Evolutionary conservation across 2,113 vertebrate genomes (phyloP).

Genomic region (Suricata suricatta): DNA sequence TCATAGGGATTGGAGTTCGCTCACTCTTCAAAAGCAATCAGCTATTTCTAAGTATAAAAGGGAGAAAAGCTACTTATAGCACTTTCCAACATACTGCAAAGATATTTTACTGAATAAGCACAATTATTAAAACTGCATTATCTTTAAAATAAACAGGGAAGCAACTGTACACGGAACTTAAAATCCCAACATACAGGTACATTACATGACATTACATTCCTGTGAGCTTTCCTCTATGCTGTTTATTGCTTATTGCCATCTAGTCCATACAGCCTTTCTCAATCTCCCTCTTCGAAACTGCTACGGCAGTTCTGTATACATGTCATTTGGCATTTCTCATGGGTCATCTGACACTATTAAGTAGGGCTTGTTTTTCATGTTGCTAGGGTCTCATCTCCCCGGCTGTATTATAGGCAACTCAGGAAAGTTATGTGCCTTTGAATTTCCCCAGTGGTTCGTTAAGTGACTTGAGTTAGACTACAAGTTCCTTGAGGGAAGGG

Average conservation of each 20-base stretch:
- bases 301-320: background rate
- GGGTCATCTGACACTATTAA: background rate
- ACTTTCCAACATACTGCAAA: background rate
- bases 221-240: background rate
- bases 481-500: background rate
- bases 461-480: background rate
- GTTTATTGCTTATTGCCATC: background rate
- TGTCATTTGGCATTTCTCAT: background rate
- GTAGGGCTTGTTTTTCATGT: background rate
- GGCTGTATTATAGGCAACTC: background rate
- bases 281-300: background rate
- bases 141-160: background rate
- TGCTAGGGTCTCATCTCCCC: background rate
- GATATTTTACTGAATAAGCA: background rate
- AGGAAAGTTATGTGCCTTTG: background rate
- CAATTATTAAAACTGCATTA: background rate
- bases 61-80: background rate
- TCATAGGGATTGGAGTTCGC: background rate
- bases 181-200: background rate
- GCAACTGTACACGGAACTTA: background rate
- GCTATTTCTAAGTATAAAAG: constrained; percentile 21
- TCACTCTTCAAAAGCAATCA: constrained; percentile 8
- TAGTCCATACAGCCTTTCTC: background rate
- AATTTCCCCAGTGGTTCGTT: background rate
- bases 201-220: background rate